Evolutionary conservation across 2,797 vertebrate genomes (phyloP).

Genomic region (Tinamus major): DNA sequence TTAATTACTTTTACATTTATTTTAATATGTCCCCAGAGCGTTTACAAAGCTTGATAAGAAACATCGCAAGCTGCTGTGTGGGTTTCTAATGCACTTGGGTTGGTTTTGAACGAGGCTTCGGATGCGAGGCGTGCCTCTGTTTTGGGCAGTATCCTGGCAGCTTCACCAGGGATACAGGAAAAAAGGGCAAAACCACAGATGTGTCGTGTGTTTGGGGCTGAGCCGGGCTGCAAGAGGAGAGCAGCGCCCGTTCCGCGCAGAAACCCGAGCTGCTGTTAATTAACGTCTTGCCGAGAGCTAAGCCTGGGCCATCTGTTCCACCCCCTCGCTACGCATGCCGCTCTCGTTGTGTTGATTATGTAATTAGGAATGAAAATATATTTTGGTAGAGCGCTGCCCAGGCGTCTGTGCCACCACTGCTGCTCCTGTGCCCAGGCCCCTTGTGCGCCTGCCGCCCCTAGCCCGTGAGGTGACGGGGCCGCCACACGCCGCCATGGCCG

Average conservation of each 20-base stretch:
- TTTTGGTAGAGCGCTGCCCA: constrained; percentile 61
- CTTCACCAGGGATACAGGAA: not conserved
- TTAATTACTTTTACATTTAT: not conserved
- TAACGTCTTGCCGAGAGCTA: constrained; percentile 50
- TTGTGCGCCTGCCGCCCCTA: not conserved
- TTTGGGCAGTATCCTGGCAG: not conserved
- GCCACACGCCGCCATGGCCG: no score
- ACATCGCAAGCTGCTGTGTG: not conserved
- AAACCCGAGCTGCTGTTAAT: constrained; percentile 49
- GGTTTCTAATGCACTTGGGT: no score
- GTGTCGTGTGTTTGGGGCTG: not conserved
- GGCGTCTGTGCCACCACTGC: constrained; percentile 40
- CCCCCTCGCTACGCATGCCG: constrained; percentile 64
- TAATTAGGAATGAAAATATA: constrained; percentile 73
- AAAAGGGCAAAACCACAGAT: not conserved
- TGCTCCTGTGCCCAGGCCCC: constrained; percentile 17
- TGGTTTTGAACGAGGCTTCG: not conserved
- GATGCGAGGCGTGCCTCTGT: not conserved
- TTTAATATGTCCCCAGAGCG: not conserved
- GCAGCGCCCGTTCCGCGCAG: constrained; percentile 14
- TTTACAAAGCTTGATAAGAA: not conserved
- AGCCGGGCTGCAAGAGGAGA: not conserved
- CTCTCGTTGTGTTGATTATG: constrained; percentile 63
- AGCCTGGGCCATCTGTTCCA: constrained; percentile 71
- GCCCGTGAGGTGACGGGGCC: no score